A percentile compares a stretch with the other conserved stretches of the same genome.
phyloP scores from a whole-genome alignment of 2,888 invertebrate species.

The Oscheius sp. region DNA sequence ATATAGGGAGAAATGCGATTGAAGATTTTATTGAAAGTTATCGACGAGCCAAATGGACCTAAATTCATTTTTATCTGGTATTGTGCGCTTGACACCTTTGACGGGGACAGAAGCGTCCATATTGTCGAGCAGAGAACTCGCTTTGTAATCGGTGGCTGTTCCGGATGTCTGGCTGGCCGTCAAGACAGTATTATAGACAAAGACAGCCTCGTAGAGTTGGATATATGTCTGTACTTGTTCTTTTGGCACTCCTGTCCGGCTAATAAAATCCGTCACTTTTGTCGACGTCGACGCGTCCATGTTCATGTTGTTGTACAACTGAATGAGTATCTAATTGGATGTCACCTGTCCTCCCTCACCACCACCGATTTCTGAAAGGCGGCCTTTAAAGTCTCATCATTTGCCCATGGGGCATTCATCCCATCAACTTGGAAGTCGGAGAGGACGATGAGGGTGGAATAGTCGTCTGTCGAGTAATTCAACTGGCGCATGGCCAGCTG shows the following conservation, averaged over 20 bases:
- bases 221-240: constrained; percentile 11
- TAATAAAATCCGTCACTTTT: background rate
- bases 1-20: constrained; percentile 26
- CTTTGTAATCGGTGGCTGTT: background rate
- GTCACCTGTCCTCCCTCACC: constrained; percentile 32
- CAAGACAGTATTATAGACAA: constrained; percentile 20
- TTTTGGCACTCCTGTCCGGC: background rate
- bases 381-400: constrained; percentile 11
- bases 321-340: constrained; percentile 10
- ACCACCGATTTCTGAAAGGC: constrained; percentile 42
- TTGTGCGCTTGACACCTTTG: background rate
- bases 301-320: constrained; percentile 48
- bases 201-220: constrained; percentile 28
- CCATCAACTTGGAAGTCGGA: constrained; percentile 38
- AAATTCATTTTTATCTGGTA: background rate
- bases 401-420: constrained; percentile 36
- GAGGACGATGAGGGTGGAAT: constrained; percentile 46
- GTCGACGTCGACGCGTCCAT: background rate
- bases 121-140: background rate
- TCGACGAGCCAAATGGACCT: constrained; percentile 27
- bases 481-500: constrained; percentile 42
- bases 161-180: background rate
- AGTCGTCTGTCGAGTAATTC: constrained; percentile 46
- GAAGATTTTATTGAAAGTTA: constrained; percentile 21
- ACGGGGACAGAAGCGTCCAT: background rate